Percentiles rank a stretch among this genome's conserved stretches.
Evolutionary conservation across 2,797 vertebrate genomes (phyloP).

Genomic region (Poeciliopsis paucimaculata): DNA sequence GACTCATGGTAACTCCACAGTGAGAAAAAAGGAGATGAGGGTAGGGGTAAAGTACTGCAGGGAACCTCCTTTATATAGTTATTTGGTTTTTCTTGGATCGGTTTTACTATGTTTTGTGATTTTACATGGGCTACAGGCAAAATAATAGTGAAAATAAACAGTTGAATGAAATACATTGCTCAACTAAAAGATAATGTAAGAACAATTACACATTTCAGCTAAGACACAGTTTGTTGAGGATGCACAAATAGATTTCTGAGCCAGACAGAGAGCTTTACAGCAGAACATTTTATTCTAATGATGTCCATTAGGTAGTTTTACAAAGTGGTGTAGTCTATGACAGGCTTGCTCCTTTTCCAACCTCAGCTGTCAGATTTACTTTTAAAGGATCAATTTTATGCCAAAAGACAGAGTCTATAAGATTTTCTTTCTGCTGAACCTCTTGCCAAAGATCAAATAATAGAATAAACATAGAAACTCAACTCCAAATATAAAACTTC

Average conservation of each 20-base stretch:
- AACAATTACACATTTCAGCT: conserved; percentile 2
- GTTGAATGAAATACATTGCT: not conserved
- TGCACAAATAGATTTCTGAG: not conserved
- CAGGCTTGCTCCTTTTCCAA: not conserved
- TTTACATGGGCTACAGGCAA: not conserved
- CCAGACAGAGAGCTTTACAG: not conserved
- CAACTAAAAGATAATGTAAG: not conserved
- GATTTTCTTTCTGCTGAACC: not conserved
- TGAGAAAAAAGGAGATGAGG: conserved; percentile 4
- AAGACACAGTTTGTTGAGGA: not conserved
- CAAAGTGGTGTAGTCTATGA: not conserved
- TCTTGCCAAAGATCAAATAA: not conserved
- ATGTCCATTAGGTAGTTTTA: not conserved
- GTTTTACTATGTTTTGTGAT: not conserved
- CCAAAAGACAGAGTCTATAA: not conserved
- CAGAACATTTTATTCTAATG: not conserved
- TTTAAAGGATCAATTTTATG: not conserved
- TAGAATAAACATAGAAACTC: conserved; percentile 8
- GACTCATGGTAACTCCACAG: too few species aligned
- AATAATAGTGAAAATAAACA: not conserved
- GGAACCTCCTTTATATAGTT: not conserved
- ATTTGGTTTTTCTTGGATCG: not conserved
- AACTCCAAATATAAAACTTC: not conserved
- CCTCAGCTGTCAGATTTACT: not conserved
- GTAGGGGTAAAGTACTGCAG: conserved; percentile 21